Conservation (phyloP, 1,140 invertebrate species). For the Tetragonula clypearis region DNA sequence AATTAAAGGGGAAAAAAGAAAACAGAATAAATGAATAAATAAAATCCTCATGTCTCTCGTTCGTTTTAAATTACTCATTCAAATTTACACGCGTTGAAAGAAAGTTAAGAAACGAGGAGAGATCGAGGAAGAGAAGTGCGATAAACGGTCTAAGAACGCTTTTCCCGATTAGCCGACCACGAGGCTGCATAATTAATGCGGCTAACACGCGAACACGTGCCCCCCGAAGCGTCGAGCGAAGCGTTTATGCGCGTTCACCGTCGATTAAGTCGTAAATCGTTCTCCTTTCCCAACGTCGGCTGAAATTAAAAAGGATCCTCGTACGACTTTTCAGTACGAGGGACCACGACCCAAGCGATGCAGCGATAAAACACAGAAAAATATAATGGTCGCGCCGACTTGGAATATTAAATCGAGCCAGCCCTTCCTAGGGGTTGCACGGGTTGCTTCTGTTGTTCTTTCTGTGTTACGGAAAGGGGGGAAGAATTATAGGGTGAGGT, state of each 20-base stretch:
- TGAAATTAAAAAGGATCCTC: conserved; percentile 3
- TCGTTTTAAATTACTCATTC: no score
- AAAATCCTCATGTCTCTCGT: no score
- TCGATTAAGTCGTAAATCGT: conserved; percentile 14
- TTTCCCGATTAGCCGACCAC: neutral
- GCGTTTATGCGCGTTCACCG: conserved; percentile 4
- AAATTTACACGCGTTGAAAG: no score
- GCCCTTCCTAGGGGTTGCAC: neutral
- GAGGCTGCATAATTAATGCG: conserved; percentile 11
- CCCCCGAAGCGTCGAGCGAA: neutral
- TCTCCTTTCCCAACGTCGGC: neutral
- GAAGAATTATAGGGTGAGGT: neutral
- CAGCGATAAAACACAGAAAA: conserved; percentile 4
- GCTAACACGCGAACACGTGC: neutral
- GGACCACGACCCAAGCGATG: no score
- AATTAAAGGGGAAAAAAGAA: no score
- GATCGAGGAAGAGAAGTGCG: neutral
- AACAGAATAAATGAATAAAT: no score
- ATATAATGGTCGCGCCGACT: neutral
- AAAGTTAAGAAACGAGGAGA: no score
- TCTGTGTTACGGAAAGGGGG: no score
- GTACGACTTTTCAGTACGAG: neutral
- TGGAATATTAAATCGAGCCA: neutral
- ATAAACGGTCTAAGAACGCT: neutral
- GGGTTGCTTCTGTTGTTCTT: neutral